Evolutionary conservation across 92 coral and sea anemone genomes (phyloP), one percentile per base, ranked within the genome.

Genomic region (Heteractis magnifica): DNA sequence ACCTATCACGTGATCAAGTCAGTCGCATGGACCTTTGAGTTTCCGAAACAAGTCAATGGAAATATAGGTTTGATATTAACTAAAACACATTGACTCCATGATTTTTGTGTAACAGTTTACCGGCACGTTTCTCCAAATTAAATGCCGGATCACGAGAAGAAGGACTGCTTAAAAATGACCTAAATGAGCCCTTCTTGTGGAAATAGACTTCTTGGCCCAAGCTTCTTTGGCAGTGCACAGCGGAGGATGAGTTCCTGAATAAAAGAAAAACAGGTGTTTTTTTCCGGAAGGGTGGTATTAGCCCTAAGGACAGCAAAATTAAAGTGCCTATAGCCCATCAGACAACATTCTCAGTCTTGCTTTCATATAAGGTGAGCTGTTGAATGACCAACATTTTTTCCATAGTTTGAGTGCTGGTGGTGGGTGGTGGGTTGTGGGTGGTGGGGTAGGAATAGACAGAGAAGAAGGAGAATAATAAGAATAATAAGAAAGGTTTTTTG

Each of bases 121-220:
- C 18, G 26, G 93, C 94, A 65, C 89, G 90, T 80, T 86, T 91
- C 77, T 91, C 94, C 50, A 93, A 87, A 80, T 52, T 89, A 49
- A 86, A 93, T 41, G 86, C 88, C 6, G 94, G 92, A 79, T 93
- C 97, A 48, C 97, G 92, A 41, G 78, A 23, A 20, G 92, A 85
- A 6, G 93, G 93, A 49, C 90, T 92, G 49, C 94, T 92, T 5
- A 80, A 92, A 16, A 60, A 78, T 7, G 91, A 73, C 60, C 85
- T 88, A 34, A 81, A 82, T 19, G 94, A 72, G 78, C 97, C 92
- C 87, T 93, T 93, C 83, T 89, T 83, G 34, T 96, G 98, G 81
- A 89, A 96, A 89, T 93, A 96, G 10, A 92, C 90, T 76, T 93
- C 98, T 83, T 87, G 92, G 3, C 92, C 93, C 55, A 96, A 88